phyloP scores from a whole-genome alignment of 1,140 invertebrate species.

The Drosophila setifemur region DNA sequence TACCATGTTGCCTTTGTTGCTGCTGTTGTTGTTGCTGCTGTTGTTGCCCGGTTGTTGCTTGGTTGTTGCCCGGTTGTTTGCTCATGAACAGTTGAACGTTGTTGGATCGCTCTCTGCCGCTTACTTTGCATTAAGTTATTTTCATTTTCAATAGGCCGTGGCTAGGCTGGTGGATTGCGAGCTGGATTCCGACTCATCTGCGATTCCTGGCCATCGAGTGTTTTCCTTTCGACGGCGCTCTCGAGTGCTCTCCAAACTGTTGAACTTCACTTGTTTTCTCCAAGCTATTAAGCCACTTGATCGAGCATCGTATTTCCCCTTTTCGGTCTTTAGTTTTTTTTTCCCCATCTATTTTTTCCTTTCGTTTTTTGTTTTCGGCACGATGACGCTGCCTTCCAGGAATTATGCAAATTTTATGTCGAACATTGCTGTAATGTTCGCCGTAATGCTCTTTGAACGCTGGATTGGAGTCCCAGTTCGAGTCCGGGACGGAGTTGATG shows the following conservation, averaged over 20 bases:
- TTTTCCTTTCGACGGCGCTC: slow-evolving; percentile 69
- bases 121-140: slow-evolving; percentile 80
- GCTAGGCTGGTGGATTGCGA: slow-evolving; percentile 31
- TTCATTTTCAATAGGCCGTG: slow-evolving; percentile 79
- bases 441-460: no score
- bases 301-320: slow-evolving; percentile 11
- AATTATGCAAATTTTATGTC: slow-evolving; percentile 75
- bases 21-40: slow-evolving; percentile 12
- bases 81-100: slow-evolving; percentile 73
- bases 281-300: slow-evolving; percentile 79
- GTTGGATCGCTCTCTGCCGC: slow-evolving; percentile 51
- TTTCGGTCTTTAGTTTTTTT: no score
- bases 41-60: slow-evolving; percentile 4
- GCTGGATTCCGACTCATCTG: slow-evolving; percentile 5
- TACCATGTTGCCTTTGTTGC: slow-evolving; percentile 27
- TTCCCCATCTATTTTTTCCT: background rate
- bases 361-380: slow-evolving; percentile 11
- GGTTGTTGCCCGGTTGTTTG: slow-evolving; percentile 50
- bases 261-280: slow-evolving; percentile 80
- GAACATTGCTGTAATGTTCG: slow-evolving; percentile 12
- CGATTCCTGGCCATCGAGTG: slow-evolving; percentile 52
- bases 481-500: slow-evolving; percentile 23
- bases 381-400: slow-evolving; percentile 53
- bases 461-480: no score
- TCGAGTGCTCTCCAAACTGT: slow-evolving; percentile 79